A percentile compares a stretch with the other conserved stretches of the same genome.
phyloP scores from a whole-genome alignment of 2,888 invertebrate species.

The Eilema caniola region DNA sequence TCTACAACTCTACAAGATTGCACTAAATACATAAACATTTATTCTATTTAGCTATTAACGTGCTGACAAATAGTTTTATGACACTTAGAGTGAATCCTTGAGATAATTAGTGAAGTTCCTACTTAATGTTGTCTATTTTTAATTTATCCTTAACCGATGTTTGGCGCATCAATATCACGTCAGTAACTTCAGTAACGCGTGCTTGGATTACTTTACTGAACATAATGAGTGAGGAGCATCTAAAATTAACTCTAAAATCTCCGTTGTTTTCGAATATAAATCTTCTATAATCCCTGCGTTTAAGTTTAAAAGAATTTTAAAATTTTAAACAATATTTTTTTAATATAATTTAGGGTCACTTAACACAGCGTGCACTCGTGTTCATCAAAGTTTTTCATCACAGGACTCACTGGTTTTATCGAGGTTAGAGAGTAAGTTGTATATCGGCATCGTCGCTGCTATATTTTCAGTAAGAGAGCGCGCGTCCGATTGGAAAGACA shows the following conservation, averaged over 20 bases:
- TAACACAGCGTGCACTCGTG: conserved; percentile 57
- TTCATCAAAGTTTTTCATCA: conserved; percentile 66
- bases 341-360: conserved; percentile 60
- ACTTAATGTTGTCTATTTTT: conserved; percentile 71
- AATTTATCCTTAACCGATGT: conserved; percentile 63
- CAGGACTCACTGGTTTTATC: conserved; percentile 55
- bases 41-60: conserved; percentile 75
- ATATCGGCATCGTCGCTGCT: conserved; percentile 69
- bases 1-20: conserved; percentile 64
- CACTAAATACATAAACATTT: conserved; percentile 79
- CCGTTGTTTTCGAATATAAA: conserved; percentile 70
- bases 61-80: conserved; percentile 81
- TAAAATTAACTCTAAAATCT: conserved; percentile 70
- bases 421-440: conserved; percentile 46
- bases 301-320: conserved; percentile 70
- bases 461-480: conserved; percentile 49
- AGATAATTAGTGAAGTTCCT: conserved; percentile 68
- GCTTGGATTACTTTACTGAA: conserved; percentile 66
- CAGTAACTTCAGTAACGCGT: conserved; percentile 60
- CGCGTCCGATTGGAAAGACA: conserved; percentile 61
- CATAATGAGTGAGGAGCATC: conserved; percentile 67
- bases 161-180: conserved; percentile 67
- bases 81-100: conserved; percentile 72
- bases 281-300: conserved; percentile 67
- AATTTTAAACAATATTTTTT: conserved; percentile 61